These are phyloP conservation scores for Caenorhabditis remanei DNA, from an alignment of 1,140 invertebrate species.

Conservation along the genomic window DNA sequence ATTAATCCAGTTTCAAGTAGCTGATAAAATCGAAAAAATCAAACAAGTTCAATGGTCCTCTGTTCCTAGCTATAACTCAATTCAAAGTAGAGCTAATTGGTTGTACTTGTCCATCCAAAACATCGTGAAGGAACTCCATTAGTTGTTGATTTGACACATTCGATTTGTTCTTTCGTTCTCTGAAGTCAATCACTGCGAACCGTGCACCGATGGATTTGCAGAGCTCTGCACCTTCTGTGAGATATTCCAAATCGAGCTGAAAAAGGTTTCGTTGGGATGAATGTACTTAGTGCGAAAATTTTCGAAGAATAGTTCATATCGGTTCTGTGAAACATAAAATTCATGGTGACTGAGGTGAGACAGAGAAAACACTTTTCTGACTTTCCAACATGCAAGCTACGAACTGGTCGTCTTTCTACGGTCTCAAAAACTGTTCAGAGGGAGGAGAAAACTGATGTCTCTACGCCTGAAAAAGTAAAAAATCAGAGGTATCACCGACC, in stretches of 20 bases:
- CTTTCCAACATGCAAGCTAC: too few relatives aligned
- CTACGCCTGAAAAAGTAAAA: too few relatives aligned
- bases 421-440: too few relatives aligned
- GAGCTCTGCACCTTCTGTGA: neutral
- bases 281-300: too few relatives aligned
- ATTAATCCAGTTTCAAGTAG: neutral
- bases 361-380: too few relatives aligned
- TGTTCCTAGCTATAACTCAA: too few relatives aligned
- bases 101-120: slow-evolving; percentile 30
- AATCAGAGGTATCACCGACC: too few relatives aligned
- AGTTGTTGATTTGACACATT: neutral
- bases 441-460: too few relatives aligned
- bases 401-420: too few relatives aligned
- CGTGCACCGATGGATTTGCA: slow-evolving; percentile 19
- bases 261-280: neutral
- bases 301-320: neutral
- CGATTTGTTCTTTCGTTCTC: slow-evolving; percentile 28
- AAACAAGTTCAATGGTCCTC: too few relatives aligned
- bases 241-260: slow-evolving; percentile 41
- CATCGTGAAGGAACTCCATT: slow-evolving; percentile 31
- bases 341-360: too few relatives aligned
- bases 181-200: neutral
- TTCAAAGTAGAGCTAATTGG: neutral
- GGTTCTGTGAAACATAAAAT: too few relatives aligned
- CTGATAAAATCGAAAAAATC: neutral